These are phyloP conservation scores for Oryctolagus cuniculus DNA, from an alignment of 2,113 vertebrate species.

Conservation along the genomic window DNA sequence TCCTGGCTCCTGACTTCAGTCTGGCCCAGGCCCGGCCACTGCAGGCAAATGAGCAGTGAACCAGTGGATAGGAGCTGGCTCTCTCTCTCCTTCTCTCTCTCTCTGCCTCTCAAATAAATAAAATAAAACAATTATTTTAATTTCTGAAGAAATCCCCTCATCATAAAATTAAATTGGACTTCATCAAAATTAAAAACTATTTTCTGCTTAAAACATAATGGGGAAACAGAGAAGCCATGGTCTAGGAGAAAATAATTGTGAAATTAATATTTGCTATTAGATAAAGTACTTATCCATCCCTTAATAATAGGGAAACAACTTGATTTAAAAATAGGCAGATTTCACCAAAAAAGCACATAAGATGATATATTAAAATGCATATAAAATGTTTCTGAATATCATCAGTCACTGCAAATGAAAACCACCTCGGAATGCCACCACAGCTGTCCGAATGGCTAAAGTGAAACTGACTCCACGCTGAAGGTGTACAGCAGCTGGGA, in stretches of 20 bases:
- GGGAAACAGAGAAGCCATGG: not conserved
- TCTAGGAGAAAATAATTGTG: constrained; percentile 30
- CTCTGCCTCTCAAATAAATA: too few species aligned
- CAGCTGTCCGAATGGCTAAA: not conserved
- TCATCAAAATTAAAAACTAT: not conserved
- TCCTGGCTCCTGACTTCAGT: too few species aligned
- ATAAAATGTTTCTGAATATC: not conserved
- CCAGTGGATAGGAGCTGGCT: too few species aligned
- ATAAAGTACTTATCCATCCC: not conserved
- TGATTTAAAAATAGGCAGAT: not conserved
- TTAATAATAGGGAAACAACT: not conserved
- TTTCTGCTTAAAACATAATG: constrained; percentile 34
- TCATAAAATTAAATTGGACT: constrained; percentile 60
- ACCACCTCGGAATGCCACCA: not conserved
- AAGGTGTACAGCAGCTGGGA: not conserved
- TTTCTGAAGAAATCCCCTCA: too few species aligned
- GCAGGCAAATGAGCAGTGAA: too few species aligned
- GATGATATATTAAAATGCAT: not conserved
- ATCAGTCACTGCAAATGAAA: constrained; percentile 2
- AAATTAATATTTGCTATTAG: constrained; percentile 13
- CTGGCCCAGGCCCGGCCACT: too few species aligned
- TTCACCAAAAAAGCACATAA: not conserved
- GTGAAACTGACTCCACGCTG: not conserved
- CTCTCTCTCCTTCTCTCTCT: too few species aligned
- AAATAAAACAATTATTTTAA: too few species aligned